Evolutionary conservation across 2,888 invertebrate species (phyloP).

Genomic region (Drosophila anomelani): DNA sequence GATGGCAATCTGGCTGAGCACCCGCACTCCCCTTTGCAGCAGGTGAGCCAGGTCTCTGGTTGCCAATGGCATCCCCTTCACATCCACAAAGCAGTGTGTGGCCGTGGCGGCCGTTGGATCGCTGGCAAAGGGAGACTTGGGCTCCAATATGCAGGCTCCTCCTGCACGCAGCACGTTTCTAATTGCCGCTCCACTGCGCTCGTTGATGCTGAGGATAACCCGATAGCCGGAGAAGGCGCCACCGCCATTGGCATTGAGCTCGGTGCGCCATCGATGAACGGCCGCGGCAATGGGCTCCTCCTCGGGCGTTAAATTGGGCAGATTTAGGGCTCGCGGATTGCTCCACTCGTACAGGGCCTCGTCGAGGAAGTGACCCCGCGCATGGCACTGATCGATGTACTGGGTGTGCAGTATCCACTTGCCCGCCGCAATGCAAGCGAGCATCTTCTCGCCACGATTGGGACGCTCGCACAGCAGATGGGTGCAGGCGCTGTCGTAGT

Average conservation of each 20-base stretch:
- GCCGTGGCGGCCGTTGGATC: slow-evolving; percentile 60
- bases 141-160: slow-evolving; percentile 88
- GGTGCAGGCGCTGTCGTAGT: slow-evolving; percentile 88
- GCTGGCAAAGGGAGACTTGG: slow-evolving; percentile 71
- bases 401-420: slow-evolving; percentile 94
- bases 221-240: slow-evolving; percentile 86
- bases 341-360: slow-evolving; percentile 95
- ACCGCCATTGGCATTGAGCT: slow-evolving; percentile 81
- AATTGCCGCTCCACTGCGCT: slow-evolving; percentile 86
- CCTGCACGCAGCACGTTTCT: slow-evolving; percentile 91
- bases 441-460: slow-evolving; percentile 93
- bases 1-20: slow-evolving; percentile 83
- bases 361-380: slow-evolving; percentile 75
- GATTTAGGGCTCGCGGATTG: slow-evolving; percentile 87
- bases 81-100: slow-evolving; percentile 83
- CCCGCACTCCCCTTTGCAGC: slow-evolving; percentile 66
- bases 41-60: slow-evolving; percentile 72
- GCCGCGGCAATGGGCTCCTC: slow-evolving; percentile 87
- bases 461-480: slow-evolving; percentile 92
- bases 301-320: slow-evolving; percentile 84
- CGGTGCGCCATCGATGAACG: slow-evolving; percentile 89
- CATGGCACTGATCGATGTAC: slow-evolving; percentile 89
- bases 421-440: slow-evolving; percentile 94
- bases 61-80: slow-evolving; percentile 76
- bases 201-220: slow-evolving; percentile 87